phyloP scores from a whole-genome alignment of 35 echinoderm and acorn worm genomes.

The Ophiothrix spiculata region DNA sequence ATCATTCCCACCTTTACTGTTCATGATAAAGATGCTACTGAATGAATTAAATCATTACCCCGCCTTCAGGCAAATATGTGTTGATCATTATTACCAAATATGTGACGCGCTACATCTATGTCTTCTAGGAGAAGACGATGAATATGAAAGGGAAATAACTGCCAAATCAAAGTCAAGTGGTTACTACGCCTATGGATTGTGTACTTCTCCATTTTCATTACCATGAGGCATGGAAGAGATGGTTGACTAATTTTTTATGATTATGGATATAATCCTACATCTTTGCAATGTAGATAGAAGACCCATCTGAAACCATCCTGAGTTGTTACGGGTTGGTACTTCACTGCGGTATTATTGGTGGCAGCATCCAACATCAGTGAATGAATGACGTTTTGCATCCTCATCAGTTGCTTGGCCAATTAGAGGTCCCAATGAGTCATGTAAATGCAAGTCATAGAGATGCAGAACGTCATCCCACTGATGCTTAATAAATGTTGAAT shows the following conservation, averaged over 20 bases:
- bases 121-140: too few relatives aligned
- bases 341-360: background rate
- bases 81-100: too few relatives aligned
- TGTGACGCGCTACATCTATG: too few relatives aligned
- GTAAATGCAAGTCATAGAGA: background rate
- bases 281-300: background rate
- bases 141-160: background rate
- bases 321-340: background rate
- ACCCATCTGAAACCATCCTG: background rate
- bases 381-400: background rate
- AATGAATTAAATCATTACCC: too few relatives aligned
- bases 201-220: background rate
- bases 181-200: background rate
- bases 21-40: too few relatives aligned
- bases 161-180: background rate
- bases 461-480: background rate
- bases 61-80: too few relatives aligned
- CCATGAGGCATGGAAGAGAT: background rate
- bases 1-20: too few relatives aligned
- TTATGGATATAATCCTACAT: background rate
- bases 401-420: background rate
- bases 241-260: background rate
- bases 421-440: background rate
- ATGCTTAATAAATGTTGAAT: background rate
- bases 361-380: background rate